Evolutionary conservation across 2,888 invertebrate species (phyloP).

Genomic region (Noctua janthina): DNA sequence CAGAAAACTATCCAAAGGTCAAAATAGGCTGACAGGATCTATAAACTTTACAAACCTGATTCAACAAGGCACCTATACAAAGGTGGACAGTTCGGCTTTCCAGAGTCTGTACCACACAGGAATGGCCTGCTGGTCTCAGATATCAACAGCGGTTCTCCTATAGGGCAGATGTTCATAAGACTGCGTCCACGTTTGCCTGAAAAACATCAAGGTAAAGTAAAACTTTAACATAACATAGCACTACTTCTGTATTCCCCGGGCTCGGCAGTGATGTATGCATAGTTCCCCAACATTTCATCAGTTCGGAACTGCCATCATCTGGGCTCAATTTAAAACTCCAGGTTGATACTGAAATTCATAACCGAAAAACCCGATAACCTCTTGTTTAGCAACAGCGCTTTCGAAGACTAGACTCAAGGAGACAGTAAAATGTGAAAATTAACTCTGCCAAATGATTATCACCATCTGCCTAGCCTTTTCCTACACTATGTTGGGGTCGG

Average conservation of each 20-base stretch:
- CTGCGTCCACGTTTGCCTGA: constrained; percentile 94
- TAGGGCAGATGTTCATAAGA: constrained; percentile 94
- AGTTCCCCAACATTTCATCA: too few species aligned
- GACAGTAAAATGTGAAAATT: neutral
- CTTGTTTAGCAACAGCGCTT: neutral
- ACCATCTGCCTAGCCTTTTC: neutral
- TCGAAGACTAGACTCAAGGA: neutral
- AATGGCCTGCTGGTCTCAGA: constrained; percentile 94
- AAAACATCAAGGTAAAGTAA: constrained; percentile 53
- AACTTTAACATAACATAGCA: neutral
- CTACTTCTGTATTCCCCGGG: neutral
- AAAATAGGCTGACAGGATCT: neutral
- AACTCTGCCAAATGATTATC: neutral
- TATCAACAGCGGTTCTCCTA: constrained; percentile 93
- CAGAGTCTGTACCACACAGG: constrained; percentile 94
- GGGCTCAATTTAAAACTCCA: too few species aligned
- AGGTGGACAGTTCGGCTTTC: constrained; percentile 96
- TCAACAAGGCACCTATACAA: constrained; percentile 95
- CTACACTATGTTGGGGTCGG: neutral
- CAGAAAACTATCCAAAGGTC: neutral
- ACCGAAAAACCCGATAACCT: too few species aligned
- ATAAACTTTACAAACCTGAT: constrained; percentile 84
- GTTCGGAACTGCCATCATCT: too few species aligned
- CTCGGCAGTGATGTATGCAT: neutral
- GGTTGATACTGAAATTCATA: too few species aligned